A percentile compares a stretch with the other conserved stretches of the same genome.
These are phyloP conservation scores for Galerucella calmariensis DNA, from an alignment of 2,888 invertebrate genomes.

Conservation along the genomic window DNA sequence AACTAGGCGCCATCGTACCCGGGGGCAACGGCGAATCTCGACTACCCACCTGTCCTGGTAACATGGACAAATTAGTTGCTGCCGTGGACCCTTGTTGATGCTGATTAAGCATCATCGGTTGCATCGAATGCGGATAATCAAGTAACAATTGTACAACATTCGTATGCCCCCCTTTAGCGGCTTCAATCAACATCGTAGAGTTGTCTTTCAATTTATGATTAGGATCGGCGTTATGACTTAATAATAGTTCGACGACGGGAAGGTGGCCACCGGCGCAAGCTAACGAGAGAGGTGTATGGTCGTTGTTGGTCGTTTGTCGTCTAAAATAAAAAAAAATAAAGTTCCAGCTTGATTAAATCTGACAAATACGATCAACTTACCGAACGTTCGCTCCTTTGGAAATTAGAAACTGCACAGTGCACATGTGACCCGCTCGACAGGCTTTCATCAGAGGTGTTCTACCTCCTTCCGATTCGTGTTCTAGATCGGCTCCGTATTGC, in stretches of 20 bases:
- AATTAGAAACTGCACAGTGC: slow-evolving; percentile 95
- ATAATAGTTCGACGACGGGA: slow-evolving; percentile 90
- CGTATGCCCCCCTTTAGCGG: slow-evolving; percentile 97
- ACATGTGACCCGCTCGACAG: slow-evolving; percentile 93
- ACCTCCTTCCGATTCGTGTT: slow-evolving; percentile 95
- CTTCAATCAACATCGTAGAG: slow-evolving; percentile 98
- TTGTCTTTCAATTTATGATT: slow-evolving; percentile 98
- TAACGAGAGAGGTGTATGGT: slow-evolving; percentile 95
- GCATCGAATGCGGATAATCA: slow-evolving; percentile 92
- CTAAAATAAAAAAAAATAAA: slow-evolving; percentile 20
- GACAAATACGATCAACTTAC: slow-evolving; percentile 12
- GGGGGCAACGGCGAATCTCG: slow-evolving; percentile 60
- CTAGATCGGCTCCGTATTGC: slow-evolving; percentile 90
- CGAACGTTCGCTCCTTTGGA: slow-evolving; percentile 69
- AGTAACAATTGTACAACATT: slow-evolving; percentile 93
- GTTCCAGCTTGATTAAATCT: background rate
- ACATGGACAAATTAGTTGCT: slow-evolving; percentile 60
- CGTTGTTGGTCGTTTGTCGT: slow-evolving; percentile 90
- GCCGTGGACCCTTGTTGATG: slow-evolving; percentile 55
- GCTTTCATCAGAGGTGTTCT: slow-evolving; percentile 99
- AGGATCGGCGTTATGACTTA: slow-evolving; percentile 93
- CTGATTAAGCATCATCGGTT: slow-evolving; percentile 76
- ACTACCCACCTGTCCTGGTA: slow-evolving; percentile 61
- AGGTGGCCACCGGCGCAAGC: slow-evolving; percentile 97
- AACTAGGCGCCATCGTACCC: slow-evolving; percentile 56